Base-by-base conservation (phyloP, 2,888 invertebrate genomes). In the Marronus borbonicus region DNA sequence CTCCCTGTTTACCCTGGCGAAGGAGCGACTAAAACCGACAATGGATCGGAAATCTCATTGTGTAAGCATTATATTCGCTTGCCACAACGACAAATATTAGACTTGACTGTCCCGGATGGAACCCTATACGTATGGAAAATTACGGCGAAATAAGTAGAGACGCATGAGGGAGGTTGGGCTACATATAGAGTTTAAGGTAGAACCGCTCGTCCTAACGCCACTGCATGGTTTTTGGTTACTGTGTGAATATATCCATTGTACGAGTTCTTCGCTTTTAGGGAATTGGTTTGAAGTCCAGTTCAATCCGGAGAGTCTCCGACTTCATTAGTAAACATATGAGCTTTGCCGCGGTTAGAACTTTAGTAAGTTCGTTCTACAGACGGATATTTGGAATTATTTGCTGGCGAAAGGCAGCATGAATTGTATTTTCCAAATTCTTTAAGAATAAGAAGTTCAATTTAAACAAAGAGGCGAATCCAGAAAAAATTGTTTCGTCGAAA, bases 321-420 rank as follows among this genome's bases (percentile, higher is more conserved):
- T 66, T 66, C 65, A 66, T 66, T 66, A 66, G 65, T 66, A 66
- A 66, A 66, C 20, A 66, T 66, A 20, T 39, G 39, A 66, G 44
- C 65, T 39, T 66, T 44, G 44, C 39, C 39, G 65, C 44, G 65
- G 65, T 66, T 44, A 39, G 65, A 66, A 66, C 44, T 66, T 66
- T 10, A 3, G 44, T 12, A 44, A 44, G 44, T 44, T 12, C 44
- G 44, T 7, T 44, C 8, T 44, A 44, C 12, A 12, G 44, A 44
- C 2, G 44, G 8, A 44, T 44, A 44, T 44, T 44, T 8, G 44
- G 8, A 2, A 44, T 12, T 44, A 44, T 44, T 44, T 44, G 44
- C 2, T 1, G 12, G 12, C 10, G 8, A 8, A 44, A 12, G 44
- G 8, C 8, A 12, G 8, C 44, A 10, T 12, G 44, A 44, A 0